Evolutionary conservation across 1,140 invertebrate genomes (phyloP).

Genomic region (Procambarus clarkii): DNA sequence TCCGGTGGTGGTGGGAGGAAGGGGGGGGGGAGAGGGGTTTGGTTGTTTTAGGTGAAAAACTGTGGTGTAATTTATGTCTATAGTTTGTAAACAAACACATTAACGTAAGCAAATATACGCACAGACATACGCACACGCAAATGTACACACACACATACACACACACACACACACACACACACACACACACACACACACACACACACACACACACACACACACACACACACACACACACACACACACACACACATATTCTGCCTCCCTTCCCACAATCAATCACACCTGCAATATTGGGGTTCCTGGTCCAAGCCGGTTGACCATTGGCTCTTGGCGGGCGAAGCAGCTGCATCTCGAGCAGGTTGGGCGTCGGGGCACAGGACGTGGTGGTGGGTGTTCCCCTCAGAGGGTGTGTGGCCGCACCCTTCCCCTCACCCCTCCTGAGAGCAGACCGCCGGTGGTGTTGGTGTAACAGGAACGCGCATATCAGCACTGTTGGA

Average conservation of each 20-base stretch:
- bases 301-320: conserved; percentile 22
- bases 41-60: too few relatives aligned
- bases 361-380: conserved; percentile 6
- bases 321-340: conserved; percentile 13
- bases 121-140: neutral
- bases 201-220: neutral
- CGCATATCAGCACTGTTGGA: neutral
- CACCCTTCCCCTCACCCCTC: conserved; percentile 19
- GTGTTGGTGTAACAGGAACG: conserved; percentile 45
- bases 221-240: neutral
- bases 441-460: conserved; percentile 27
- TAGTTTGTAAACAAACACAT: too few relatives aligned
- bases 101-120: too few relatives aligned
- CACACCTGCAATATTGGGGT: neutral
- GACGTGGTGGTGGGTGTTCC: neutral
- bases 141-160: neutral
- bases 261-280: neutral
- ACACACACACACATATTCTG: too few relatives aligned
- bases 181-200: neutral
- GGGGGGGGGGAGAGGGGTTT: too few relatives aligned
- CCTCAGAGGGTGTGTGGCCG: conserved; percentile 15
- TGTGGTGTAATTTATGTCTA: too few relatives aligned
- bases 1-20: too few relatives aligned
- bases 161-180: neutral
- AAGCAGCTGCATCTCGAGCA: conserved; percentile 15